Evolutionary conservation across 2,888 invertebrate species (phyloP), one percentile per base, ranked within the genome.

Genomic region (Reticulitermes lucifugus): DNA sequence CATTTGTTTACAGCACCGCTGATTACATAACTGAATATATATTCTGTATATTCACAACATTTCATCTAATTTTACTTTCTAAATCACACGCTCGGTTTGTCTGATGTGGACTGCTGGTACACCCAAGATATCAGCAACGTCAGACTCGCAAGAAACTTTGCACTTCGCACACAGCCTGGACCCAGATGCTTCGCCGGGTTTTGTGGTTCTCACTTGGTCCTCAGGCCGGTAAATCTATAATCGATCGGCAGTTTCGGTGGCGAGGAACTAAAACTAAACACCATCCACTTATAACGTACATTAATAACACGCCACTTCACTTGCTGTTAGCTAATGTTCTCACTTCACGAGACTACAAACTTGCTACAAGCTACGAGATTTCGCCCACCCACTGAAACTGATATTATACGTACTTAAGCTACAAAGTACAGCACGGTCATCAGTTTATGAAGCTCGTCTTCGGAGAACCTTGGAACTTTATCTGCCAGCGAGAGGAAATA

Each of bases 161-260:
- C 79, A 79, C 79, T 79, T 55, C 79, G 10, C 9, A 41, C 29
- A 51, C 55, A 65, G 22, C 18, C 43, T 79, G 79, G 79, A 29
- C 79, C 43, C 79, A 79, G 51, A 51, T 79, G 79, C 79, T 79
- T 79, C 79, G 22, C n/a, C 12, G 79, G 51, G 79, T 79, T 79
- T 79, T 79, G 79, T 79, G 79, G 79, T 79, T 79, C 18, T 21
- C 51, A 43, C 79, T 46, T 25, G 79, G 79, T 79, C 25, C 79
- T 55, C 51, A 43, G 43, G 35, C 29, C 75, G 43, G 79, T 79
- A 79, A 79, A 79, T 79, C 79, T 79, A 51, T 79, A 79, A 79
- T 79, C 79, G 79, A 79, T 79, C 55, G 79, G 79, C 65, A 51
- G 79, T 55, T 79, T 25, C 43, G 46, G 41, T 77, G 65, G 65